Evolutionary conservation across 2,113 vertebrate species (phyloP), one percentile per base, ranked within the genome.

Genomic region (Pelvicachromis taeniatus): DNA sequence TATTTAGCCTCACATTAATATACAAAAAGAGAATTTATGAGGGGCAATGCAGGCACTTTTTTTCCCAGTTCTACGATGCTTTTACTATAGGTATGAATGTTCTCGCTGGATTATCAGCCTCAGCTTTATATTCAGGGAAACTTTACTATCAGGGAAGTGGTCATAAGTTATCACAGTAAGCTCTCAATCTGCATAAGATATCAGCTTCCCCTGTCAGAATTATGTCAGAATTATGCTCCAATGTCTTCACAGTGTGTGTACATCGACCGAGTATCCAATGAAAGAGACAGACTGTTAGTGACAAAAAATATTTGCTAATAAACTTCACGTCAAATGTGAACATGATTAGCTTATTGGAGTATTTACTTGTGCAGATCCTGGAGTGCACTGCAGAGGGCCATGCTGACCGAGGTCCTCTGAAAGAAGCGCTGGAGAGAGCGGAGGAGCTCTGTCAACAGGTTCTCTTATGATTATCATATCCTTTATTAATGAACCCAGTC

Each of bases 301-400:
- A 26, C 0, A 7, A 12, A 68, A 68, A 42, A 68, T 42, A 68
- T 8, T 6, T 42, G n/a, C 16, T 65, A 65, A 38, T 38, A 65
- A 65, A 38, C 38, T 10, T 26, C 16, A 70, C 3, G 7, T 45
- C 13, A 31, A 58, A 31, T 31, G 19, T 54, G 17, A 4, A 6
- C 81, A 17, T 13, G 9, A 65, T 80, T 13, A 40, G 35, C 40
- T 5, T 73, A 40, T 77, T 1, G 29, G 8, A 53, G 12, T 68
- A 4, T 85, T 16, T 73, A 7, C 29, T 13, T 87, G 35, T 91
- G 80, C 56, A 99, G 99, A 97, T 99, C 86, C 93, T 99, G 80
- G 98, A 99, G 93, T 98, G 97, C 86, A 98, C 98, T 14, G 90
- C 95, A 1, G 98, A 99, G 87, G 95, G 5, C 19, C 97, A 99